phyloP scores from a whole-genome alignment of 2,113 vertebrate genomes.

The Heterochromis multidens region DNA sequence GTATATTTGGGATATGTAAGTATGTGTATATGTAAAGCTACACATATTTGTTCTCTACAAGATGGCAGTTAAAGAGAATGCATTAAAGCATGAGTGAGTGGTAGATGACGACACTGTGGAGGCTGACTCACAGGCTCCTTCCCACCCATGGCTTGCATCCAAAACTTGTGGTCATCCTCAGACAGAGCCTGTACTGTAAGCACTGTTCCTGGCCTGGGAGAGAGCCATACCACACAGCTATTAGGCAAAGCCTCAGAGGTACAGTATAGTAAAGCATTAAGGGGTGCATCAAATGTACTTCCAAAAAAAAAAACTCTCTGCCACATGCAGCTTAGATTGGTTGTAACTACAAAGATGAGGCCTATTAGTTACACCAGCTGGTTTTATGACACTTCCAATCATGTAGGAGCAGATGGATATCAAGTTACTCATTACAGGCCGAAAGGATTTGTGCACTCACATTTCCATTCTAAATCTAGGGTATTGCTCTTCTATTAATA shows the following conservation, averaged over 20 bases:
- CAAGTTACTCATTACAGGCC: constrained; percentile 23
- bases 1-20: not conserved
- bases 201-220: constrained; percentile 82
- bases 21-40: not conserved
- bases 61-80: not conserved
- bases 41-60: not conserved
- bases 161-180: constrained; percentile 89
- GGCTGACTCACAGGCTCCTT: constrained; percentile 88
- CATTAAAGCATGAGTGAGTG: not conserved
- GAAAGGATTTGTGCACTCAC: constrained; percentile 24
- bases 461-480: constrained; percentile 45
- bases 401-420: constrained; percentile 24
- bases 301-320: not conserved
- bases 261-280: not conserved
- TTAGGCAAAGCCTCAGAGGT: not conserved
- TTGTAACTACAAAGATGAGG: constrained; percentile 2
- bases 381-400: constrained; percentile 7
- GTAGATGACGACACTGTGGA: constrained; percentile 29
- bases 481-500: constrained; percentile 61
- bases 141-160: constrained; percentile 95
- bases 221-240: constrained; percentile 4
- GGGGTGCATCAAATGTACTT: not conserved
- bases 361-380: constrained; percentile 3
- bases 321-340: not conserved
- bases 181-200: constrained; percentile 92